phyloP scores from a whole-genome alignment of 35 echinoderm and acorn worm species.

The Acanthaster planci region DNA sequence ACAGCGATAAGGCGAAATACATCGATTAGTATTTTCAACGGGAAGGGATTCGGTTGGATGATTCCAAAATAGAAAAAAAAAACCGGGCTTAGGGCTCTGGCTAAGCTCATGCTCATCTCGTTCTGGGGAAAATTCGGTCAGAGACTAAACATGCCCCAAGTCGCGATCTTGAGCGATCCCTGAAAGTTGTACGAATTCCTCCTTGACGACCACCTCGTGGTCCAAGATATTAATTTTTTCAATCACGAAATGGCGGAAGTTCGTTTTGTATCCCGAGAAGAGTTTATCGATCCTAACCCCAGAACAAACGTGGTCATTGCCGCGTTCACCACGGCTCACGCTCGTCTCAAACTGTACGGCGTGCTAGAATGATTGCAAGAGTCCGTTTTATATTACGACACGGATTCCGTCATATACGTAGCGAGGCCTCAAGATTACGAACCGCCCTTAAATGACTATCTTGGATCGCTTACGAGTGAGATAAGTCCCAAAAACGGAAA shows the following conservation, averaged over 20 bases:
- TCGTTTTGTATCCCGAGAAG: conserved; percentile 34
- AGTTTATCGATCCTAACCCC: conserved; percentile 46
- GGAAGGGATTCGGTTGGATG: conserved; percentile 65
- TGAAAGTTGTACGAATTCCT: conserved; percentile 42
- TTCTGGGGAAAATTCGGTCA: conserved; percentile 85
- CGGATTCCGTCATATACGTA: conserved; percentile 43
- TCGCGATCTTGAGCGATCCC: conserved; percentile 28
- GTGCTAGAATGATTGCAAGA: conserved; percentile 33
- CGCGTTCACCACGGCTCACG: conserved; percentile 66
- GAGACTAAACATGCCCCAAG: conserved; percentile 50
- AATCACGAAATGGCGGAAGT: conserved; percentile 54
- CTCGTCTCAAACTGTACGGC: conserved; percentile 64
- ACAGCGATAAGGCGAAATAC: conserved; percentile 45
- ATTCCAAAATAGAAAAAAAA: conserved; percentile 39
- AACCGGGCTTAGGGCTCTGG: conserved; percentile 57
- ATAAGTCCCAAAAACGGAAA: conserved; percentile 47
- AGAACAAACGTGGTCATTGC: conserved; percentile 80
- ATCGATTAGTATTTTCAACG: conserved; percentile 40
- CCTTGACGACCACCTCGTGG: background rate
- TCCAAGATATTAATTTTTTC: conserved; percentile 50
- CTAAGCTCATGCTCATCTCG: conserved; percentile 57
- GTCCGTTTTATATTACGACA: conserved; percentile 50
- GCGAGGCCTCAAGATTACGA: conserved; percentile 7
- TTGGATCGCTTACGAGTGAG: conserved; percentile 48
- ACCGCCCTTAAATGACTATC: conserved; percentile 23